Conservation (phyloP, 2,113 vertebrate species). For the Peucedramus taeniatus region DNA sequence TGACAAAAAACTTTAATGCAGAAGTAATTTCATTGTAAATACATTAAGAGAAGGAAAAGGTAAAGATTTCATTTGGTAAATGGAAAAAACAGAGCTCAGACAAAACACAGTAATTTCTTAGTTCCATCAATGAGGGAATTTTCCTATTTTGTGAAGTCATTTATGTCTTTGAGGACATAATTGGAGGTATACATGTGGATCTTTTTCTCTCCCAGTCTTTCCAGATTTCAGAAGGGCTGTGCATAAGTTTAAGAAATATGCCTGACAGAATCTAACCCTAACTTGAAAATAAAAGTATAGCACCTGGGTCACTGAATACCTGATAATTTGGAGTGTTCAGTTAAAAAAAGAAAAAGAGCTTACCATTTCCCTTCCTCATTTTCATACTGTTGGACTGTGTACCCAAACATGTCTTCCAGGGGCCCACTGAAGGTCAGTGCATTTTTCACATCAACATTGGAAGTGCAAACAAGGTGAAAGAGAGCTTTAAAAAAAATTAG, state of each 20-base stretch:
- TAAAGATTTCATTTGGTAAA: not conserved
- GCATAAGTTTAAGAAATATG: not conserved
- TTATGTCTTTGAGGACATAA: not conserved
- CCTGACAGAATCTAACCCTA: not conserved
- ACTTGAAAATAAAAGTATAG: not conserved
- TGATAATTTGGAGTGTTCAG: not conserved
- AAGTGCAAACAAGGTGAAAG: conserved; percentile 71
- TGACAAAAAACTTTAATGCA: not conserved
- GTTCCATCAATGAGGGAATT: not conserved
- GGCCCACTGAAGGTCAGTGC: conserved; percentile 86
- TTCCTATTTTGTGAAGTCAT: not conserved
- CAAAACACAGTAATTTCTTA: not conserved
- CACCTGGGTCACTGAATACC: not conserved
- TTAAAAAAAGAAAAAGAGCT: conserved; percentile 24
- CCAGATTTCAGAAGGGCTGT: not conserved
- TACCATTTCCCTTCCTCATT: conserved; percentile 97
- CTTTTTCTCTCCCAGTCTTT: not conserved
- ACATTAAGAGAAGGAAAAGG: not conserved
- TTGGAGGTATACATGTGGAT: not conserved
- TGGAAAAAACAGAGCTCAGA: not conserved
- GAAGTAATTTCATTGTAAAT: not conserved
- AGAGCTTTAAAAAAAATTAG: conserved; percentile 64
- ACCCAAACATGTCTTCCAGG: conserved; percentile 94
- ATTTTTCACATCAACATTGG: conserved; percentile 95
- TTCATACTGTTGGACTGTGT: conserved; percentile 95